phyloP scores from a whole-genome alignment of 2,797 vertebrate genomes.

The Enteromius paludinosus region DNA sequence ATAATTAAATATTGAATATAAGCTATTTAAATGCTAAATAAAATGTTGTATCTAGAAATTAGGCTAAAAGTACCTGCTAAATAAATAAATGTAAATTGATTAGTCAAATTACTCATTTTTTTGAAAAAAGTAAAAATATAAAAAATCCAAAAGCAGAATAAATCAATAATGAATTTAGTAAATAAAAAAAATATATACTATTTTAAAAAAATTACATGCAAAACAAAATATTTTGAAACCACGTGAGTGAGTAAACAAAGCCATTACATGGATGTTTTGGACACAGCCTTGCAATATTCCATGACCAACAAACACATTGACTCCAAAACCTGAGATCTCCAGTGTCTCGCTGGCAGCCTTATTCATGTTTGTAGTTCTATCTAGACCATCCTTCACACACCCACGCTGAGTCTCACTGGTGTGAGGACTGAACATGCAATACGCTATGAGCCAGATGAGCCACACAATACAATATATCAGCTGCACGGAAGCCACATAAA shows the following conservation, averaged over 20 bases:
- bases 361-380: constrained; percentile 18
- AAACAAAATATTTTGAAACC: no score
- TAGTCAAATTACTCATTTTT: neutral
- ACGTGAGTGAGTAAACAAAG: neutral
- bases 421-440: neutral
- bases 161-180: neutral
- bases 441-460: constrained; percentile 6
- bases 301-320: constrained; percentile 7
- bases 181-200: no score
- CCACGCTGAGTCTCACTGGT: neutral
- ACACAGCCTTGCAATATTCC: neutral
- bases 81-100: neutral
- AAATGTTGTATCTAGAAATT: neutral
- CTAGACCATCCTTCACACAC: constrained; percentile 22
- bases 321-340: neutral
- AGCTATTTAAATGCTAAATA: neutral
- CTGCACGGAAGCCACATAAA: constrained; percentile 30
- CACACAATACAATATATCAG: constrained; percentile 36
- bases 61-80: neutral
- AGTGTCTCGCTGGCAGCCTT: neutral
- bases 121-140: no score
- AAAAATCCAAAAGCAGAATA: neutral
- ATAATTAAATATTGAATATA: no score
- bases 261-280: neutral
- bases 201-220: no score